Conservation (phyloP, 2,113 vertebrate genomes). For the Pristiophorus japonicus region DNA sequence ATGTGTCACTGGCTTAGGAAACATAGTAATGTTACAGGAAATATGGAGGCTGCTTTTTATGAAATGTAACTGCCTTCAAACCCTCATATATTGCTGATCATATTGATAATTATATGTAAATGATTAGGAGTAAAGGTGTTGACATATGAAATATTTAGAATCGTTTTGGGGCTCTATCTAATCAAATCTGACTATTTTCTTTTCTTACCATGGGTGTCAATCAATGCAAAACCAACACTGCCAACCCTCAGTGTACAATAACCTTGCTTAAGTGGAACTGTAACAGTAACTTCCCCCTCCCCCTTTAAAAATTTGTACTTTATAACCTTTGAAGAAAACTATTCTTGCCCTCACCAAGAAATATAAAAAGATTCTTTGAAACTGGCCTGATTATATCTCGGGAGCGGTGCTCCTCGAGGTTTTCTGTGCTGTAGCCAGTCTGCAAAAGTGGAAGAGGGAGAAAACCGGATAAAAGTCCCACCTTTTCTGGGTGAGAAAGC, state of each 20-base stretch:
- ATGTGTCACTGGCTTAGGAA: background rate
- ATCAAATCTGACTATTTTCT: background rate
- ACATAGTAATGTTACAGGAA: background rate
- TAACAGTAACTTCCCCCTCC: background rate
- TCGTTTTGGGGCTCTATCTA: background rate
- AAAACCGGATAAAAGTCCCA: background rate
- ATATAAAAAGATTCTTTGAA: background rate
- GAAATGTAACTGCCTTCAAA: background rate
- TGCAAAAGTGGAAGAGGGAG: constrained; percentile 2
- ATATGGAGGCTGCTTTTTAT: background rate
- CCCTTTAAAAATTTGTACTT: constrained; percentile 5
- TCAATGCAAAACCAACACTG: background rate
- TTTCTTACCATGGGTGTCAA: background rate
- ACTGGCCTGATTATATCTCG: background rate
- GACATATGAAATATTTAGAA: background rate
- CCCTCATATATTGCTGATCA: background rate
- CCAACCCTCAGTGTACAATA: background rate
- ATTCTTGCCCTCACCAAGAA: background rate
- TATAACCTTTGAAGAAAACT: background rate
- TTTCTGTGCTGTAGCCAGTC: background rate
- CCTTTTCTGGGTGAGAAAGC: background rate
- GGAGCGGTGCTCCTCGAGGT: background rate
- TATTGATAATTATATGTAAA: background rate
- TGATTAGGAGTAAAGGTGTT: background rate
- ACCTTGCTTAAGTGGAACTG: background rate